Evolutionary conservation across 2,797 vertebrate species (phyloP).

Genomic region (Atherinosoma microstoma): DNA sequence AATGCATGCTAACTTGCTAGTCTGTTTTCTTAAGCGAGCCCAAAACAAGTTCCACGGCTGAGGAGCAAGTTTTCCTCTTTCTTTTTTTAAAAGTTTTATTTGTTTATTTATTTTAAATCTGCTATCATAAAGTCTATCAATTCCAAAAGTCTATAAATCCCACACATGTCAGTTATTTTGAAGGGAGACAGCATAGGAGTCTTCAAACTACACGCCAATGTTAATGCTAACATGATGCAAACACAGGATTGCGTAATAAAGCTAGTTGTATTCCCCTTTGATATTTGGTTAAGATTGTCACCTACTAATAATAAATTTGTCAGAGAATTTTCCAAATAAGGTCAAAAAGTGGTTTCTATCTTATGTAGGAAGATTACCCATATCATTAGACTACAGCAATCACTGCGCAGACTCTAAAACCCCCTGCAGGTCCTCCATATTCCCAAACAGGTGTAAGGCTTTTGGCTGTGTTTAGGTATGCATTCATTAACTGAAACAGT

Average conservation of each 20-base stretch:
- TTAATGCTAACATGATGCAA: neutral
- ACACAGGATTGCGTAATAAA: neutral
- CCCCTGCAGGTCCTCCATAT: conserved; percentile 13
- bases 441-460: conserved; percentile 42
- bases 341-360: neutral
- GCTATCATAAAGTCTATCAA: too few relatives aligned
- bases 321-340: conserved; percentile 4
- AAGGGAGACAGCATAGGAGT: neutral
- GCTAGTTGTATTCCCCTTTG: neutral
- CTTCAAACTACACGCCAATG: neutral
- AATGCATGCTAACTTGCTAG: conserved; percentile 44
- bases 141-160: too few relatives aligned
- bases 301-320: too few relatives aligned
- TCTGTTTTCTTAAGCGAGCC: conserved; percentile 8
- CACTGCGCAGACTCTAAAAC: conserved; percentile 6
- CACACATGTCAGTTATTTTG: too few relatives aligned
- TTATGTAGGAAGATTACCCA: conserved; percentile 13
- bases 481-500: conserved; percentile 21
- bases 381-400: conserved; percentile 30
- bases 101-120: too few relatives aligned
- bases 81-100: too few relatives aligned
- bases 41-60: neutral
- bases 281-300: neutral
- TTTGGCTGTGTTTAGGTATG: neutral
- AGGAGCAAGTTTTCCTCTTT: too few relatives aligned